Conservation (phyloP, 1,140 invertebrate genomes). For the Drosophila tristis region DNA sequence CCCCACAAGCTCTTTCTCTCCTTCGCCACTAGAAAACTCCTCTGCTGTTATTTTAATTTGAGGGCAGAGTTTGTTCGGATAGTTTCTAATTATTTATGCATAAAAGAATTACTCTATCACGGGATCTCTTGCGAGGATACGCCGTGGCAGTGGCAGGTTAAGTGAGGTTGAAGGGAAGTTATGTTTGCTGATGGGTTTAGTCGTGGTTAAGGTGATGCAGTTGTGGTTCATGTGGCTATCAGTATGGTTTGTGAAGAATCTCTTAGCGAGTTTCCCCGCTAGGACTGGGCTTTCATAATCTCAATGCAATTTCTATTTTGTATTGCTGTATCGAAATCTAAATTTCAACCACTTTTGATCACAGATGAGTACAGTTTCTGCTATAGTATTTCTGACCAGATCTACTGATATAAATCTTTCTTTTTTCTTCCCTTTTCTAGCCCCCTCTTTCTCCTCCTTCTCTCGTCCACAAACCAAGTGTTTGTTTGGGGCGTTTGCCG, state of each 20-base stretch:
- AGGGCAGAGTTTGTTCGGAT: slow-evolving; percentile 42
- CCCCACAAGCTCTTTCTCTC: slow-evolving; percentile 31
- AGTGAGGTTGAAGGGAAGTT: neutral
- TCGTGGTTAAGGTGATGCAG: no score
- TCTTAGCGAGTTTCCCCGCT: no score
- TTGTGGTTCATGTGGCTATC: no score
- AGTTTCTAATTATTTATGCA: slow-evolving; percentile 49
- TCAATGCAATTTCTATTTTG: no score
- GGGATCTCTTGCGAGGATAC: slow-evolving; percentile 4
- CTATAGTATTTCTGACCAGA: slow-evolving; percentile 8
- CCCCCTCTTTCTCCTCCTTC: neutral
- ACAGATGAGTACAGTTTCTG: neutral
- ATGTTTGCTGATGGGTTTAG: neutral
- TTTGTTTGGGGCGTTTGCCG: slow-evolving; percentile 69
- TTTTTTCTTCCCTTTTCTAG: no score
- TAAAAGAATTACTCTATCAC: slow-evolving; percentile 18
- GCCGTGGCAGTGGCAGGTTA: neutral
- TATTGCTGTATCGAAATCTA: no score
- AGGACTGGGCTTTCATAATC: no score
- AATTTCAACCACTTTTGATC: no score
- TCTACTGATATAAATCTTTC: neutral
- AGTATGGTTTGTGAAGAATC: no score
- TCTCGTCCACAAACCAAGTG: slow-evolving; percentile 55
- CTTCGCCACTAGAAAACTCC: slow-evolving; percentile 27
- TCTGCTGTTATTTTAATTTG: slow-evolving; percentile 51